Conservation (phyloP, 2,113 vertebrate species). For the Phyllopteryx taeniolatus region DNA sequence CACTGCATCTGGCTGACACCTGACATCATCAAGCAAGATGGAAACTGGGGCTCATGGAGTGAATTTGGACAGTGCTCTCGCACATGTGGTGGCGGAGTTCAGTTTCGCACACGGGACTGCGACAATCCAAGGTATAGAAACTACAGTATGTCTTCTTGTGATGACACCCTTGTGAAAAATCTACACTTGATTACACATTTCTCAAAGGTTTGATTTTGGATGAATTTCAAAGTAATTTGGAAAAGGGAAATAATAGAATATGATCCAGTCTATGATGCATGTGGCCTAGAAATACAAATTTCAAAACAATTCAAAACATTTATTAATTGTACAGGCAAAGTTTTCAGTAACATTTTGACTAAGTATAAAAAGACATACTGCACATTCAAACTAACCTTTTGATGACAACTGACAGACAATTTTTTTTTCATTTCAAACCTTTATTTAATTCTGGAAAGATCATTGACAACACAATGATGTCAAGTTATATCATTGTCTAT, state of each 20-base stretch:
- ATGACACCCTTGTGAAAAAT: background rate
- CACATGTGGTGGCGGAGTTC: conserved; percentile 89
- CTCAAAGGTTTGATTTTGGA: background rate
- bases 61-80: conserved; percentile 91
- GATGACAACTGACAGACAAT: no score
- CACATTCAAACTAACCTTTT: background rate
- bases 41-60: conserved; percentile 96
- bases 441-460: no score
- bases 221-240: background rate
- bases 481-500: no score
- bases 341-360: background rate
- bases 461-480: no score
- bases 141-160: background rate
- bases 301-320: background rate
- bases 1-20: conserved; percentile 95
- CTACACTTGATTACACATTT: background rate
- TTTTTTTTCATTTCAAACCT: no score
- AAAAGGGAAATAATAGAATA: background rate
- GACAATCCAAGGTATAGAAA: conserved; percentile 88
- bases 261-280: no score
- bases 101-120: conserved; percentile 88
- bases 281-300: background rate
- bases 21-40: conserved; percentile 92
- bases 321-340: background rate
- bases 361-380: background rate